Conservation (phyloP, 2,113 vertebrate species). For the Carlito syrichta region DNA sequence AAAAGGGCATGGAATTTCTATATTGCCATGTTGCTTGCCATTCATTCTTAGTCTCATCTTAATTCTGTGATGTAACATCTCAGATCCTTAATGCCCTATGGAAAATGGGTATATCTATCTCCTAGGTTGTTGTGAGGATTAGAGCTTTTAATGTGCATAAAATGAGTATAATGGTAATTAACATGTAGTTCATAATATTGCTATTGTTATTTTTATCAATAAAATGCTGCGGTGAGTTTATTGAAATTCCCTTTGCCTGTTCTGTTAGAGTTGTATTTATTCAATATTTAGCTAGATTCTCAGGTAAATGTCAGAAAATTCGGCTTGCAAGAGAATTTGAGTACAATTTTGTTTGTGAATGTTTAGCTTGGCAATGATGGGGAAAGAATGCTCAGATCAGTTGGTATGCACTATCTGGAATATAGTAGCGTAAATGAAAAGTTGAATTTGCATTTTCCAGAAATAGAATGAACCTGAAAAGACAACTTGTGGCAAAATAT, state of each 20-base stretch:
- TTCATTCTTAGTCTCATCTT: background rate
- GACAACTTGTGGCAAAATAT: background rate
- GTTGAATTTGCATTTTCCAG: background rate
- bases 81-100: background rate
- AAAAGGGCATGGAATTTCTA: background rate
- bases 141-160: background rate
- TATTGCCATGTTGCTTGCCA: background rate
- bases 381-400: background rate
- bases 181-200: background rate
- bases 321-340: background rate
- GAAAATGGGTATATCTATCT: background rate
- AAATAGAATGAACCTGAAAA: background rate
- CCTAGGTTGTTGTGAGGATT: background rate
- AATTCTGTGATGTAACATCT: background rate
- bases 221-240: background rate
- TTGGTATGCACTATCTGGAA: background rate
- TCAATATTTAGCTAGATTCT: slow-evolving; percentile 8
- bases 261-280: background rate
- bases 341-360: background rate
- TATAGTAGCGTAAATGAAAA: background rate
- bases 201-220: background rate
- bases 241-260: background rate
- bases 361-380: background rate
- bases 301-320: slow-evolving; percentile 31
- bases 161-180: background rate